These are phyloP conservation scores for Laspeyria flexula DNA, from an alignment of 2,888 invertebrate genomes.

Conservation along the genomic window DNA sequence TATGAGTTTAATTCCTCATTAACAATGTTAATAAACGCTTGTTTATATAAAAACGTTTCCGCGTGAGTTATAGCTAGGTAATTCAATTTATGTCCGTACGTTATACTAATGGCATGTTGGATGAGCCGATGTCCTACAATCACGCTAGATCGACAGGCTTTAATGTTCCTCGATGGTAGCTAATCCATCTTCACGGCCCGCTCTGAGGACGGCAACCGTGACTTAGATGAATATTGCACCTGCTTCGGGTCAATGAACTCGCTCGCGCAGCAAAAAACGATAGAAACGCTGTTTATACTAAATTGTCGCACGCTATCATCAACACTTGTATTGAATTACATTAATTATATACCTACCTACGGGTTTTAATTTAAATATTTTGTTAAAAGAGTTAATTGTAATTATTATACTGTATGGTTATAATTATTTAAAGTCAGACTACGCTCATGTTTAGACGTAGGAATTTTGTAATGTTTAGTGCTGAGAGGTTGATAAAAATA, in stretches of 20 bases:
- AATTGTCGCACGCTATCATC: slow-evolving; percentile 19
- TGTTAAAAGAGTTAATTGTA: no score
- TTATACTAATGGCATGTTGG: slow-evolving; percentile 10
- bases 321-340: no score
- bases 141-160: slow-evolving; percentile 42
- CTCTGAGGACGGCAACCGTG: slow-evolving; percentile 48
- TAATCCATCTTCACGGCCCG: slow-evolving; percentile 63
- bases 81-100: neutral
- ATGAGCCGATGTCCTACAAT: slow-evolving; percentile 22
- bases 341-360: no score
- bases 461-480: no score
- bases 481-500: neutral
- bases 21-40: no score
- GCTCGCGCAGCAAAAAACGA: slow-evolving; percentile 9
- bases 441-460: no score
- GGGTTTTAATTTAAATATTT: no score
- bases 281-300: slow-evolving; percentile 14
- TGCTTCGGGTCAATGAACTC: slow-evolving; percentile 56
- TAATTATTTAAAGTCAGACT: no score
- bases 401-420: no score
- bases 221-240: slow-evolving; percentile 67
- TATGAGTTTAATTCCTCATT: no score
- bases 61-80: neutral
- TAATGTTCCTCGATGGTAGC: slow-evolving; percentile 53
- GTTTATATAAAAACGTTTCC: neutral